Percentiles rank a stretch among this genome's conserved stretches.
Conservation (phyloP, 2,113 vertebrate genomes). For the Orientallactaga bullata region DNA sequence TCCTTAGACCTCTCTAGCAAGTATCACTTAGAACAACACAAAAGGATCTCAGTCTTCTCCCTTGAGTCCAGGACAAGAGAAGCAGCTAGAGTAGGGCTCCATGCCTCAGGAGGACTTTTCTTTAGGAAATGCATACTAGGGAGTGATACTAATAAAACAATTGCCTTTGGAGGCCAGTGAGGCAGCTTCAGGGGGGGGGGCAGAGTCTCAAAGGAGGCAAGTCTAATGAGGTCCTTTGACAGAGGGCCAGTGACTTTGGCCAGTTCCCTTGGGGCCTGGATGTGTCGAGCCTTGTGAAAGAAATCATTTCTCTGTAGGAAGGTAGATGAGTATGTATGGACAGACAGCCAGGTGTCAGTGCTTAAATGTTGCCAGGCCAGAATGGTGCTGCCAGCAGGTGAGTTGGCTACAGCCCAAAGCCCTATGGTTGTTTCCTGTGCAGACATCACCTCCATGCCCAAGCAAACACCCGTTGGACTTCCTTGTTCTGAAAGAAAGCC, state of each 20-base stretch:
- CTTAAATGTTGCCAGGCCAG: neutral
- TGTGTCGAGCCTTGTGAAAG: neutral
- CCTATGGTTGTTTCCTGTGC: neutral
- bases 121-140: neutral
- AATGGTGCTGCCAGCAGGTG: neutral
- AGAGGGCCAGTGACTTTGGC: neutral
- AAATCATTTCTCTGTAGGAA: neutral
- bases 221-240: constrained; percentile 13
- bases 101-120: fast-evolving
- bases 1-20: neutral
- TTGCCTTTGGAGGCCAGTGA: neutral
- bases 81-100: neutral
- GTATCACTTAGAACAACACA: neutral
- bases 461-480: neutral
- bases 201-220: neutral
- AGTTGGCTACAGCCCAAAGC: neutral
- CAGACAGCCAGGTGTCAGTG: neutral
- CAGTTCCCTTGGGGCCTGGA: neutral
- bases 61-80: neutral
- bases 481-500: constrained; percentile 10
- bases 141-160: neutral
- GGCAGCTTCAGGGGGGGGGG: neutral
- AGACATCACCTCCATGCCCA: neutral
- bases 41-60: neutral
- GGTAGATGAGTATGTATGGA: too few species aligned